A percentile compares a stretch with the other conserved stretches of the same genome.
Conservation (phyloP, 1,140 invertebrate genomes). For the Cyclina sinensis region DNA sequence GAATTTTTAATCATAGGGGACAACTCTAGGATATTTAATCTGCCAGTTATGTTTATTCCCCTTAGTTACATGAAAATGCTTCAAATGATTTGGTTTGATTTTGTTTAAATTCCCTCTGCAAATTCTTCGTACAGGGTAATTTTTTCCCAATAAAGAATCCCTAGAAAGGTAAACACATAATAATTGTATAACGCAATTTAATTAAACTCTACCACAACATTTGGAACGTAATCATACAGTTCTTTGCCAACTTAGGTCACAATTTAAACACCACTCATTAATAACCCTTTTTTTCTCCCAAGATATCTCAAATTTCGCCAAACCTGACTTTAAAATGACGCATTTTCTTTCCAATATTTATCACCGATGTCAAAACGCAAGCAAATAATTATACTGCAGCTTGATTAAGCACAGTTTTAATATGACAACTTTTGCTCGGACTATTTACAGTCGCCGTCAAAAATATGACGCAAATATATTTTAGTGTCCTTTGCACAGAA, state of each 20-base stretch:
- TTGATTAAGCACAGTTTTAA: slow-evolving; percentile 32
- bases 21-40: too few species aligned
- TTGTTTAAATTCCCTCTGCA: too few species aligned
- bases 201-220: too few species aligned
- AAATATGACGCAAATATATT: slow-evolving; percentile 47
- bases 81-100: too few species aligned
- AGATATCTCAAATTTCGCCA: slow-evolving; percentile 20
- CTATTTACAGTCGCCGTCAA: slow-evolving; percentile 42
- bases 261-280: slow-evolving; percentile 11
- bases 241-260: neutral
- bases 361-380: slow-evolving; percentile 17
- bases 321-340: slow-evolving; percentile 32
- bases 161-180: too few species aligned
- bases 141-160: too few species aligned
- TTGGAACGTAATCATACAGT: too few species aligned
- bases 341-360: slow-evolving; percentile 44
- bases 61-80: too few species aligned
- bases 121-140: too few species aligned
- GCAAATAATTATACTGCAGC: slow-evolving; percentile 26
- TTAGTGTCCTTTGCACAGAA: slow-evolving; percentile 44
- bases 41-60: too few species aligned
- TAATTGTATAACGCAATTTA: too few species aligned
- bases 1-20: too few species aligned
- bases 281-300: neutral
- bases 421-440: slow-evolving; percentile 42